Evolutionary conservation across 23 tunicate species (phyloP).

Genomic region (Styela plicata): DNA sequence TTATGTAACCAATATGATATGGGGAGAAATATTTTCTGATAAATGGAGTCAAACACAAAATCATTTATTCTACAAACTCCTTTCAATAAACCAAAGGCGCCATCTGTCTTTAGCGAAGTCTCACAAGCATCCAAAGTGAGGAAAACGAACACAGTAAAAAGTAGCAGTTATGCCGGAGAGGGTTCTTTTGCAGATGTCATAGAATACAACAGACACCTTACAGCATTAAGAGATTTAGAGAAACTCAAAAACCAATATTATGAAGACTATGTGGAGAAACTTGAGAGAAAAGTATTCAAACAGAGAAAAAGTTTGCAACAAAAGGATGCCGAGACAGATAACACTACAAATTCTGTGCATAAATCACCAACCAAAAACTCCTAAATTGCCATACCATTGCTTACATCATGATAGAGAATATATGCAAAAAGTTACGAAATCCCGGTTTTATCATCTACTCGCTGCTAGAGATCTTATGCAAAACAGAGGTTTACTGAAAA

Average conservation of each 20-base stretch:
- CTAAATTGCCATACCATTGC: constrained; percentile 7
- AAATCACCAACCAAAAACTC: background rate
- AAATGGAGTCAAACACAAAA: constrained; percentile 8
- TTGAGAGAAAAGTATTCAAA: constrained; percentile 11
- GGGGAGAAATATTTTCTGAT: too few species aligned
- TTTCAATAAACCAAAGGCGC: background rate
- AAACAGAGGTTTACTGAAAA: constrained; percentile 8
- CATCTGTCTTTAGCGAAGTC: background rate
- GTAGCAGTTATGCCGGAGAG: constrained; percentile 3
- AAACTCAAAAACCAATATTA: constrained; percentile 19
- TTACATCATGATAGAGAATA: constrained; percentile 11
- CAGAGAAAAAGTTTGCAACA: constrained; percentile 10
- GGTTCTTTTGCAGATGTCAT: constrained; percentile 27
- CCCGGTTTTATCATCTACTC: constrained; percentile 22
- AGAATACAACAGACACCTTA: constrained; percentile 20
- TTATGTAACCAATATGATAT: too few species aligned
- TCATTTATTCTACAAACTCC: constrained; percentile 14
- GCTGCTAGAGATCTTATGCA: constrained; percentile 12
- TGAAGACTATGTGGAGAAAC: constrained; percentile 17
- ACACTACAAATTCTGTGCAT: background rate
- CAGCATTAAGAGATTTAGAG: constrained; percentile 19
- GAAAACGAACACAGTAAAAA: background rate
- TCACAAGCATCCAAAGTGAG: background rate
- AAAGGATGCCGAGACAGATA: background rate
- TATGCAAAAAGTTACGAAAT: constrained; percentile 22